A percentile compares a stretch with the other conserved stretches of the same genome.
phyloP scores from a whole-genome alignment of 2,797 vertebrate species.

The Nannoperca australis region DNA sequence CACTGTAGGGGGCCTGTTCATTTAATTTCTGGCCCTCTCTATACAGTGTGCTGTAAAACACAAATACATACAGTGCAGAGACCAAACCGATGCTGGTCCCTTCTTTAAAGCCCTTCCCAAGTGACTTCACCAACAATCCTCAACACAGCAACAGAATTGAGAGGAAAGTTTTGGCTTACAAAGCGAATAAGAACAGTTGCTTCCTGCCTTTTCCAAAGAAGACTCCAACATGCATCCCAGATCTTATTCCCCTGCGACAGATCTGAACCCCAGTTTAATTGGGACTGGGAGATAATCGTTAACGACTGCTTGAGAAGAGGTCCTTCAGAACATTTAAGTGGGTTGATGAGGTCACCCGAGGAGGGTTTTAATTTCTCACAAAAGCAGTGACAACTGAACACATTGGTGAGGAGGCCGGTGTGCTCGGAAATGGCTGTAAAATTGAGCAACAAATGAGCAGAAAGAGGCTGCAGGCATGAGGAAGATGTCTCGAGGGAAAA shows the following conservation, averaged over 20 bases:
- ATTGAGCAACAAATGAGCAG: slow-evolving; percentile 51
- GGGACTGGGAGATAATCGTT: slow-evolving; percentile 19
- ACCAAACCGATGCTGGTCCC: slow-evolving; percentile 20
- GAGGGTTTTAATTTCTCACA: slow-evolving; percentile 50
- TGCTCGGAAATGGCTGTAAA: slow-evolving; percentile 27
- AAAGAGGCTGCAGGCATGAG: slow-evolving; percentile 50
- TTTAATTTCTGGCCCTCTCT: slow-evolving; percentile 24
- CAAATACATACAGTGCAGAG: slow-evolving; percentile 4
- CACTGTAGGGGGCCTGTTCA: slow-evolving; percentile 25
- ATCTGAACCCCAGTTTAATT: slow-evolving; percentile 30
- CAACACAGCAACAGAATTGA: slow-evolving; percentile 1
- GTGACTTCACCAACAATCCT: slow-evolving; percentile 31
- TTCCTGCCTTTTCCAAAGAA: slow-evolving; percentile 25
- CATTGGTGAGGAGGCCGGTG: background rate
- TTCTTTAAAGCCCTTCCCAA: slow-evolving; percentile 44
- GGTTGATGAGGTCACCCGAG: slow-evolving; percentile 50
- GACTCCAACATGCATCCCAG: background rate
- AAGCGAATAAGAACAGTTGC: slow-evolving; percentile 20
- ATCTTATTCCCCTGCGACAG: slow-evolving; percentile 21
- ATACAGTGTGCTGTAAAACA: slow-evolving; percentile 31
- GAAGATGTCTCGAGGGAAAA: slow-evolving; percentile 41
- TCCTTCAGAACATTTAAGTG: slow-evolving; percentile 25
- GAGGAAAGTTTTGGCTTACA: slow-evolving; percentile 4
- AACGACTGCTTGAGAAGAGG: slow-evolving; percentile 17
- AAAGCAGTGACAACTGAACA: slow-evolving; percentile 43